Evolutionary conservation across 2,113 vertebrate species (phyloP).

Genomic region (Lamprotornis superbus): DNA sequence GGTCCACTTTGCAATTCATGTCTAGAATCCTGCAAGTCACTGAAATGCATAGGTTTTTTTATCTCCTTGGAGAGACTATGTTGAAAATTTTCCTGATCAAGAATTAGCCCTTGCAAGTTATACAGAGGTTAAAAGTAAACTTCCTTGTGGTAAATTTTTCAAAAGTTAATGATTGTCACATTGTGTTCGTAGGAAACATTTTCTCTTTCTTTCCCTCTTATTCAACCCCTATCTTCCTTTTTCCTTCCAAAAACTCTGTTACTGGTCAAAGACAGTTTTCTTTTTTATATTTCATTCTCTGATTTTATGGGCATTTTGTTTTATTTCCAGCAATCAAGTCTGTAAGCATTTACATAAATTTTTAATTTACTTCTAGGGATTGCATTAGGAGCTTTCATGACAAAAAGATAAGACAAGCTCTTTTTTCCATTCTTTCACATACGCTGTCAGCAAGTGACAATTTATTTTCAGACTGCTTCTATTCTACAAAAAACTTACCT

Average conservation of each 20-base stretch:
- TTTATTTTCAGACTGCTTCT: background rate
- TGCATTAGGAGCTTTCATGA: background rate
- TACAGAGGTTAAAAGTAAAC: background rate
- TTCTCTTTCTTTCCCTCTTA: background rate
- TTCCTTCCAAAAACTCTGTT: background rate
- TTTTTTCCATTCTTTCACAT: background rate
- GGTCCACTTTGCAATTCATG: background rate
- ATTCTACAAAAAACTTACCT: constrained; percentile 71
- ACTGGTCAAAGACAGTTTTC: background rate
- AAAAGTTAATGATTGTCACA: background rate
- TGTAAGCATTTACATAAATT: background rate
- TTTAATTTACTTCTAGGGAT: background rate
- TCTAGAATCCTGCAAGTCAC: background rate
- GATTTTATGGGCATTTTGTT: background rate
- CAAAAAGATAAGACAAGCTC: background rate
- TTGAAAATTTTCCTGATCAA: background rate
- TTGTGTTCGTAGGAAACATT: background rate
- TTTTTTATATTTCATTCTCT: background rate
- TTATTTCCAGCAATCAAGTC: background rate
- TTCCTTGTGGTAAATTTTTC: background rate
- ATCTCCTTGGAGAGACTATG: background rate
- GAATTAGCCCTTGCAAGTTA: background rate
- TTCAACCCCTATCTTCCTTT: background rate
- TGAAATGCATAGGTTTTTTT: background rate
- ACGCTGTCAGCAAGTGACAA: background rate